phyloP scores from a whole-genome alignment of 2,888 invertebrate species.

The Chirona hameri region DNA sequence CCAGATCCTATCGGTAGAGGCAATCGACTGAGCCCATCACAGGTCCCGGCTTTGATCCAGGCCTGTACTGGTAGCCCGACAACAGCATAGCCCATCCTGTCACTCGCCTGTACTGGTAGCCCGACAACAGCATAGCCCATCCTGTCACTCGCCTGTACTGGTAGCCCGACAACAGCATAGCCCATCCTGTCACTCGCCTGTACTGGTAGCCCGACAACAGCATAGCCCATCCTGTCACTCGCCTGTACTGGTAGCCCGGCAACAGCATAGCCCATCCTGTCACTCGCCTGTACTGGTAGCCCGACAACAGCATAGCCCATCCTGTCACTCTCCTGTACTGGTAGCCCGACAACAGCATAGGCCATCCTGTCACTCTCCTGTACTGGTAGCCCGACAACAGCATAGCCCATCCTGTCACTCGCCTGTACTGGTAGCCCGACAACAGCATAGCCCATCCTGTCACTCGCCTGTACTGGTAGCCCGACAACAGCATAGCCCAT shows the following conservation, averaged over 20 bases:
- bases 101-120: too few species aligned
- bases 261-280: too few species aligned
- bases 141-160: not conserved
- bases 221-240: not conserved
- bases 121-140: not conserved
- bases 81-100: too few species aligned
- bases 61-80: not conserved
- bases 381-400: not conserved
- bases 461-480: too few species aligned
- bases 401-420: not conserved
- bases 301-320: not conserved
- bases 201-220: not conserved
- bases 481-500: not conserved
- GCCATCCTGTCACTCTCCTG: too few species aligned
- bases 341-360: too few species aligned
- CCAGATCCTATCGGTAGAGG: not conserved
- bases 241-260: not conserved
- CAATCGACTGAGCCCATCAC: not conserved
- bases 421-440: not conserved
- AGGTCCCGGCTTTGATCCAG: not conserved
- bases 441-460: too few species aligned
- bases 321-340: not conserved
- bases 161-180: too few species aligned
- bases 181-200: too few species aligned
- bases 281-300: too few species aligned